phyloP scores from a whole-genome alignment of 2,113 vertebrate species.

The Piprites chloris region DNA sequence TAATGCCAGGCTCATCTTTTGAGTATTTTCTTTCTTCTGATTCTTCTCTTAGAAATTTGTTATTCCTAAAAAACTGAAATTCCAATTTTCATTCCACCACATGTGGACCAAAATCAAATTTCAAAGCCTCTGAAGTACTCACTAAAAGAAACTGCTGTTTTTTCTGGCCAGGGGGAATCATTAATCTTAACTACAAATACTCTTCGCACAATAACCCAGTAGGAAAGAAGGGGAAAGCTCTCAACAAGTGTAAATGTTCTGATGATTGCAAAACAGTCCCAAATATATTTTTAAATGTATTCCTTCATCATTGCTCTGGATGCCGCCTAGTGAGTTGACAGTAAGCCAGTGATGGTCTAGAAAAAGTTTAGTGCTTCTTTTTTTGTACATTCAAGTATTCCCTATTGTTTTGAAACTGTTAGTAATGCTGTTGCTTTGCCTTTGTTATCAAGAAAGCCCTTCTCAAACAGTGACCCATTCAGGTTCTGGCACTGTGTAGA shows the following conservation, averaged over 20 bases:
- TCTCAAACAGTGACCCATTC: slow-evolving; percentile 37
- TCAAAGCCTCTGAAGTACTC: slow-evolving; percentile 2
- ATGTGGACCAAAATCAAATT: not conserved
- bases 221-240: slow-evolving; percentile 8
- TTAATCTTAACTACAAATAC: not conserved
- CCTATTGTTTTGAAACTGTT: slow-evolving; percentile 33
- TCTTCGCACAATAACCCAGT: not conserved
- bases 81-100: not conserved
- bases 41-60: not conserved
- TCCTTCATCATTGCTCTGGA: slow-evolving; percentile 28
- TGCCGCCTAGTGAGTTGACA: slow-evolving; percentile 51
- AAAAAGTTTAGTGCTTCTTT: slow-evolving; percentile 55
- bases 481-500: not conserved
- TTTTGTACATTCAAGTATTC: slow-evolving; percentile 52
- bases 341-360: slow-evolving; percentile 36
- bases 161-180: not conserved
- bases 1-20: not conserved
- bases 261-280: slow-evolving; percentile 24
- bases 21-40: not conserved
- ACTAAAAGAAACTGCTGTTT: not conserved
- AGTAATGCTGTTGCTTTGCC: not conserved
- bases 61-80: not conserved
- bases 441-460: slow-evolving; percentile 22
- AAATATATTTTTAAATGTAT: slow-evolving; percentile 41
- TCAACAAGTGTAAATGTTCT: not conserved